phyloP scores from a whole-genome alignment of 2,888 invertebrate species.

The Tuta absoluta region DNA sequence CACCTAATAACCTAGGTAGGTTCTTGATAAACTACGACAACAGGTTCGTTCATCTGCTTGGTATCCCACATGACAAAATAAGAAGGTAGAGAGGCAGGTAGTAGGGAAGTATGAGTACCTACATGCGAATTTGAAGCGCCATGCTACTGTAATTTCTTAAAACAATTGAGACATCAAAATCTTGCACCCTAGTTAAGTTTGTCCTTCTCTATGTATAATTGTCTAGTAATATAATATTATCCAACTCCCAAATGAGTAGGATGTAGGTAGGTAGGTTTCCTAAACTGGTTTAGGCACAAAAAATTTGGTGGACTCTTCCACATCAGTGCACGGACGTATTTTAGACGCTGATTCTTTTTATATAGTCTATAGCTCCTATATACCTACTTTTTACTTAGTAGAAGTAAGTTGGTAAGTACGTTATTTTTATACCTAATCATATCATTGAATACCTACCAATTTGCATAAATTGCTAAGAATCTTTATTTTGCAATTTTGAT shows the following conservation, averaged over 20 bases:
- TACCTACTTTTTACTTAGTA: no score
- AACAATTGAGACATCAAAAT: no score
- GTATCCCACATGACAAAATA: no score
- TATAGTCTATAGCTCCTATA: not conserved
- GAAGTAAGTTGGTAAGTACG: not conserved
- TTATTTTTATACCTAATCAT: no score
- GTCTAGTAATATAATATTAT: not conserved
- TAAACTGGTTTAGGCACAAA: constrained; percentile 35
- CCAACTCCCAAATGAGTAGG: constrained; percentile 14
- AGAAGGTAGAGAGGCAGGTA: no score
- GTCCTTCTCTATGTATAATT: not conserved
- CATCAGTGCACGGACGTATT: constrained; percentile 2
- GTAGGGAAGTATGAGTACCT: no score
- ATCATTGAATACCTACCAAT: not conserved
- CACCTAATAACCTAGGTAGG: no score
- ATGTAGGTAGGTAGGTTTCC: constrained; percentile 23
- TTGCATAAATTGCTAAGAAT: not conserved
- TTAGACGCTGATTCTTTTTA: constrained; percentile 10
- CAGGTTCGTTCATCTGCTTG: no score
- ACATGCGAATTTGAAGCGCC: no score
- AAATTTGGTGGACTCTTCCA: constrained; percentile 25
- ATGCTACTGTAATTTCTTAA: no score
- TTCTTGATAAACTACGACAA: no score
- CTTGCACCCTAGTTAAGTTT: no score
- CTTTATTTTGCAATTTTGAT: not conserved